Percentiles rank a stretch among this genome's conserved stretches.
Evolutionary conservation across 2,888 invertebrate species (phyloP).

Genomic region (Acanthopleura granulata): DNA sequence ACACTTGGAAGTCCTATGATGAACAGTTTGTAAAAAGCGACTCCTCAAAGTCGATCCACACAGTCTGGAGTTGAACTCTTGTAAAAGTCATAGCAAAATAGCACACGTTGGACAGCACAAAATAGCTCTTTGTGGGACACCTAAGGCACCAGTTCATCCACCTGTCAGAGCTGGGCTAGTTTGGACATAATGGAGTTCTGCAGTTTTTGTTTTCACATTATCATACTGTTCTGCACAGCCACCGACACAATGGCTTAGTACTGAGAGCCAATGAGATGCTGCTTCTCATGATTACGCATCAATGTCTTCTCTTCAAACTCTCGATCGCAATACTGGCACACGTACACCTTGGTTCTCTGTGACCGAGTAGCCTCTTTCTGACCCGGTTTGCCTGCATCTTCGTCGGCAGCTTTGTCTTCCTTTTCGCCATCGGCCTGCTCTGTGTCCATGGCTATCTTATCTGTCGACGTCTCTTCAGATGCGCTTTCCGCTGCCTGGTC

Average conservation of each 20-base stretch:
- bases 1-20: too few relatives aligned
- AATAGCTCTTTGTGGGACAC: too few relatives aligned
- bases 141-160: too few relatives aligned
- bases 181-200: too few relatives aligned
- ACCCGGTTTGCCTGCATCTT: not conserved
- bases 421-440: slow-evolving; percentile 22
- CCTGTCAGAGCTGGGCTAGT: too few relatives aligned
- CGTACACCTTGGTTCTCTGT: slow-evolving; percentile 48
- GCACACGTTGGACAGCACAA: too few relatives aligned
- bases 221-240: too few relatives aligned
- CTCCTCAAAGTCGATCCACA: too few relatives aligned
- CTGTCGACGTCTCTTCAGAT: not conserved
- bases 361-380: not conserved
- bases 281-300: slow-evolving; percentile 59
- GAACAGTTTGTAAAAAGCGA: too few relatives aligned
- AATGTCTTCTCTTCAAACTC: slow-evolving; percentile 54
- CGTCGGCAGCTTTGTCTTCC: slow-evolving; percentile 20
- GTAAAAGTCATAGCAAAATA: too few relatives aligned
- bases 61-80: too few relatives aligned
- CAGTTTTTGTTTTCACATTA: too few relatives aligned
- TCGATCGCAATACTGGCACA: slow-evolving; percentile 60
- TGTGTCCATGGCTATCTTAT: slow-evolving; percentile 10
- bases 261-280: slow-evolving; percentile 46
- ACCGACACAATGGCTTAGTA: not conserved
- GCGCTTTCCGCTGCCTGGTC: not conserved